A percentile compares a stretch with the other conserved stretches of the same genome.
phyloP scores from a whole-genome alignment of 2,113 vertebrate genomes.

The Dryoscopus gambensis region DNA sequence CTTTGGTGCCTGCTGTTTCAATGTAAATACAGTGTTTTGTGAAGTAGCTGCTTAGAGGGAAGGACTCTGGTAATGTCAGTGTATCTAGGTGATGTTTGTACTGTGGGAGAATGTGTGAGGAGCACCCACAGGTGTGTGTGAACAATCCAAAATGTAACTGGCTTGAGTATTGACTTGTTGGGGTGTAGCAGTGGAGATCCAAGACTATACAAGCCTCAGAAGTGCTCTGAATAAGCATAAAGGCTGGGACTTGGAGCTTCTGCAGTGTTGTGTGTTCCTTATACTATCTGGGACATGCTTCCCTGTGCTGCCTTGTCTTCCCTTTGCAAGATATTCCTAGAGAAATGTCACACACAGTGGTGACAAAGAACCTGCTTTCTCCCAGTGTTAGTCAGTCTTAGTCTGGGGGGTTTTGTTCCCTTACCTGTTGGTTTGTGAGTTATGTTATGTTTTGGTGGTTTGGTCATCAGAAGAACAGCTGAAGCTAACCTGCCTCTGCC shows the following conservation, averaged over 20 bases:
- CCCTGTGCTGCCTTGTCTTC: neutral
- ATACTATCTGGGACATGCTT: neutral
- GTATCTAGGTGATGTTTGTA: neutral
- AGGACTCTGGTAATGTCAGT: neutral
- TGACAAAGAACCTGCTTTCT: neutral
- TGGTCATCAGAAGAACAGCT: neutral
- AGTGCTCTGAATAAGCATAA: neutral
- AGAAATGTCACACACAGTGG: fast-evolving
- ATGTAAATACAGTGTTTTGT: neutral
- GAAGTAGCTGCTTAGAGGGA: neutral
- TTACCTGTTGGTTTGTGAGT: neutral
- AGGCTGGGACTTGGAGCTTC: neutral
- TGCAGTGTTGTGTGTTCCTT: neutral
- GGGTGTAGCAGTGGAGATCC: neutral
- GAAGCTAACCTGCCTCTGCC: neutral
- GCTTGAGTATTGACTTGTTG: neutral
- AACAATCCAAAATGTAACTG: neutral
- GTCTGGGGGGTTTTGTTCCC: neutral
- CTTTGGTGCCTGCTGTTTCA: neutral
- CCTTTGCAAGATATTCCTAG: neutral
- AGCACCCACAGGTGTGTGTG: neutral
- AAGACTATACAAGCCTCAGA: neutral
- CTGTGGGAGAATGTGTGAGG: neutral
- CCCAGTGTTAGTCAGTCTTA: neutral
- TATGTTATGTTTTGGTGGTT: neutral